A percentile compares a stretch with the other conserved stretches of the same genome.
These are phyloP conservation scores for Hormaphis cornu DNA, from an alignment of 1,140 invertebrate species.

Conservation along the genomic window DNA sequence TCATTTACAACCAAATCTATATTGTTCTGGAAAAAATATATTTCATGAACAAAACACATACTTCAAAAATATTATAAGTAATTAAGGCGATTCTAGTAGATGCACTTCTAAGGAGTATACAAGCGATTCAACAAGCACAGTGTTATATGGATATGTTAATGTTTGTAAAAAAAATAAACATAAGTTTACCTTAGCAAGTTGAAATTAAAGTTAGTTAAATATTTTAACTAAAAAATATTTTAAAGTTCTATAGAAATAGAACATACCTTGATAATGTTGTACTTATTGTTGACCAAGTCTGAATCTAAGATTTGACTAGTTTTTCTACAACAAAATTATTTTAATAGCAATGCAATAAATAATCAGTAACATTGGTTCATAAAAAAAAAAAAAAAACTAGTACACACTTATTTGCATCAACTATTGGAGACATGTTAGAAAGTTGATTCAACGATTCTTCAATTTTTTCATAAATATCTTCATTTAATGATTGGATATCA, in stretches of 20 bases:
- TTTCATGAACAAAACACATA: no score
- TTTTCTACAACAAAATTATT: background rate
- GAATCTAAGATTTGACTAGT: background rate
- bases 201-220: no score
- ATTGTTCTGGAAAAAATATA: background rate
- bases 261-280: background rate
- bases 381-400: background rate
- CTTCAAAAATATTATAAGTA: no score
- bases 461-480: slow-evolving; percentile 1
- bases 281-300: background rate
- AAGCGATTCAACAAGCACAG: no score
- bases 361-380: no score
- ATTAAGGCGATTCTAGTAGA: no score
- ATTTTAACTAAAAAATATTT: no score
- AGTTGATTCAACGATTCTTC: background rate
- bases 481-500: slow-evolving; percentile 44
- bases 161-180: no score
- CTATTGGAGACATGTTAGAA: background rate
- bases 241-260: no score
- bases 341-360: background rate
- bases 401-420: background rate
- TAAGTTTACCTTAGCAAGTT: no score
- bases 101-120: no score
- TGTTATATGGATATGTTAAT: no score
- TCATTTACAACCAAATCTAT: background rate